Base-by-base conservation (phyloP, 2,797 vertebrate species). In the Bovichtus diacanthus region DNA sequence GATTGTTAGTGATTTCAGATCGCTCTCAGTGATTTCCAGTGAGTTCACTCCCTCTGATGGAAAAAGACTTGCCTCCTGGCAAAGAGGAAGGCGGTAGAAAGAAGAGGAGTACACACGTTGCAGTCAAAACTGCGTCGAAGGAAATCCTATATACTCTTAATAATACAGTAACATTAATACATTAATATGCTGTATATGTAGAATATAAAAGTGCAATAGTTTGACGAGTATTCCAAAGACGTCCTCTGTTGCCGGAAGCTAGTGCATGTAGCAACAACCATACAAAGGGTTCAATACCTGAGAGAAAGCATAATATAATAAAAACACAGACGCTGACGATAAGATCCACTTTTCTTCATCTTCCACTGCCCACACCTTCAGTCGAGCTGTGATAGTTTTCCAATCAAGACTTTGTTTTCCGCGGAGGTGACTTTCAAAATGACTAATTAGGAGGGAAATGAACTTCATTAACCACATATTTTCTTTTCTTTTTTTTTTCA, bases 1-100 rank as follows among this genome's bases (percentile, higher is more conserved):
- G 78, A 85, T 64, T 75, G 75, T 53, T 49, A 46, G 75, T 72
- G 80, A 83, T 71, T 78, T 74, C 49, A 65, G 61, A 76, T 84
- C 12, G 9, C 73, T 69, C 60, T 49, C 36, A 7, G 78, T 61
- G 75, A 82, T 75, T 80, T 70, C n/a, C 68, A 64, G 41, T 2
- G 68, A 63, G 62, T 67, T 68, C 62, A 61, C 49, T 64, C 54
- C 51, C 27, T 76, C 63, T 74, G 63, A 80, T 69, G 55, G 68
- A 64, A 54, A 63, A 77, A 46, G 59, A 81, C 41, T 0, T n/a
- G 51, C 29, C 51, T 64, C 63, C 60, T 27, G 75, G 59, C 41
- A 21, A 31, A 56, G 19, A 53, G 16, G 49, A 44, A 51, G 5
- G 16, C 29, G n/a, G n/a, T n/a, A 19, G 13, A 59, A 0, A 56